These are phyloP conservation scores for Catamblyrhynchus diadema DNA, from an alignment of 2,797 vertebrate species.

Conservation along the genomic window DNA sequence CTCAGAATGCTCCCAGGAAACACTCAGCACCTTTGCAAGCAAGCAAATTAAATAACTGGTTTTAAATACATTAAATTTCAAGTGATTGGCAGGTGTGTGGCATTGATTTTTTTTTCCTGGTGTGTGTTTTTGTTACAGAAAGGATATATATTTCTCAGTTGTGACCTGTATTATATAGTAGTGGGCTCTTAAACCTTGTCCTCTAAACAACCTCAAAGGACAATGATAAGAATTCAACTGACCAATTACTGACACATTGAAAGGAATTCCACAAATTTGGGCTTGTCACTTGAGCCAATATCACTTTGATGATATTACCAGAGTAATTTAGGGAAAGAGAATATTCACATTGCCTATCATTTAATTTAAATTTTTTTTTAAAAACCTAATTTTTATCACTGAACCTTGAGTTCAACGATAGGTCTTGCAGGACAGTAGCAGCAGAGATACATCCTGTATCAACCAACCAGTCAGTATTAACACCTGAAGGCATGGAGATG, in stretches of 20 bases:
- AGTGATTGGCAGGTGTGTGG: neutral
- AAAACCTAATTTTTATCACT: neutral
- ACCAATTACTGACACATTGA: neutral
- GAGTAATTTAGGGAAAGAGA: neutral
- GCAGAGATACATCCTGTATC: neutral
- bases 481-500: neutral
- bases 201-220: neutral
- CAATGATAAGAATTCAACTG: neutral
- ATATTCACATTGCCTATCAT: rapidly evolving
- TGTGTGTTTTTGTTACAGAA: neutral
- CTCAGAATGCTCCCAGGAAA: neutral
- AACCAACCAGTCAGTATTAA: neutral
- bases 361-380: neutral
- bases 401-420: rapidly evolving
- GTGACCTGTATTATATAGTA: neutral
- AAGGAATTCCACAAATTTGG: neutral
- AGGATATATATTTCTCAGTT: neutral
- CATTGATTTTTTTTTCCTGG: neutral
- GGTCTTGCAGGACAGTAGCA: neutral
- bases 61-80: neutral
- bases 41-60: neutral
- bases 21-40: neutral
- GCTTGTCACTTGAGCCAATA: neutral
- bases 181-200: neutral
- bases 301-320: neutral